Base-by-base conservation (phyloP, 2,888 invertebrate species). In the Drosophila aldrichi region DNA sequence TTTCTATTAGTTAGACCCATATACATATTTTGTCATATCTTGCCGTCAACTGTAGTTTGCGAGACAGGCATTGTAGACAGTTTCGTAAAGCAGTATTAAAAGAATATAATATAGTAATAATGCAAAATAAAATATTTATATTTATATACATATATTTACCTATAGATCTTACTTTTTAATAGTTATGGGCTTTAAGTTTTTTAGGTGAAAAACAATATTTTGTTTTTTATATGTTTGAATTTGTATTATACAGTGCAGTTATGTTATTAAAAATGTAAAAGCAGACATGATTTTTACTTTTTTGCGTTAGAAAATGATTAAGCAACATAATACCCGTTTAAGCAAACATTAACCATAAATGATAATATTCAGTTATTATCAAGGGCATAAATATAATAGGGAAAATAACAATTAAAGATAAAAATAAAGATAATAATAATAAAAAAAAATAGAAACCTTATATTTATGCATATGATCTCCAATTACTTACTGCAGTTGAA, bases 401-500 rank as follows among this genome's bases (percentile, higher is more conserved):
- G 7, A 29, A 5, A 29, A 29, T 29, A 29, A 29, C 29, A 9
- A 29, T 29, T 29, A 18, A 16, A 12, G 16, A 41, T 29, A 38
- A 16, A 16, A 29, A 18, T 29, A 2, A 2, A 29, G 0, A 9
- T 29, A 29, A 25, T 8, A 8, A 29, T 29, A 29, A n/a, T n/a
- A n/a, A n/a, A n/a, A 7, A 9, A 29, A 9, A 8, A 29, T 25
- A 29, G 2, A 9, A 8, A 7, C 29, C 0, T 8, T 7, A 18
- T 32, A 60, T 52, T 64, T 67, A 60, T 59, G 49, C 36, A 64
- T 18, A 73, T 69, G 60, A 48, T 56, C 70, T 56, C 59, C 69
- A 43, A 57, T 64, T 82, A 93, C 93, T 93, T 93, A 93, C 93
- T 91, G 91, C 91, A 83, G 88, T 80, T 75, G 81, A 74, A 72